phyloP scores from a whole-genome alignment of 2,113 vertebrate species.

The Channa maculata region DNA sequence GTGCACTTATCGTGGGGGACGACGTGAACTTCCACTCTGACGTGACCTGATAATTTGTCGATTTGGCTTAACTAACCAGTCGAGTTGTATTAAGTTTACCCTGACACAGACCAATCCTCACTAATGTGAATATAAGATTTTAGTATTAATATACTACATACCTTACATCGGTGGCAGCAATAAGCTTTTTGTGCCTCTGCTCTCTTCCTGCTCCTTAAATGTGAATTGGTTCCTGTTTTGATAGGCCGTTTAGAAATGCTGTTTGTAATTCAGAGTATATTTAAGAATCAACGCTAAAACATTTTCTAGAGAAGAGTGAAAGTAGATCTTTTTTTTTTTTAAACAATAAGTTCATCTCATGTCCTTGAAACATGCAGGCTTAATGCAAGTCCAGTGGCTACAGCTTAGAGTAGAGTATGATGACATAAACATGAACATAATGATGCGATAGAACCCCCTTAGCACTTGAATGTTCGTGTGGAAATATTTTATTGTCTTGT shows the following conservation, averaged over 20 bases:
- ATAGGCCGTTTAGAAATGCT: constrained; percentile 37
- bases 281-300: constrained; percentile 34
- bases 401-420: constrained; percentile 30
- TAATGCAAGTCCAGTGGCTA: constrained; percentile 32
- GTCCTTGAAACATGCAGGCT: constrained; percentile 24
- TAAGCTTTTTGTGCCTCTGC: constrained; percentile 70
- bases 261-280: constrained; percentile 49
- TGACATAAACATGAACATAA: constrained; percentile 17
- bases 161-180: constrained; percentile 62
- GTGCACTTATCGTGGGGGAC: not conserved
- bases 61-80: constrained; percentile 23
- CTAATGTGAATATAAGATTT: constrained; percentile 46
- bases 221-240: constrained; percentile 49
- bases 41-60: not conserved
- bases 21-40: not conserved
- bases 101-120: not conserved
- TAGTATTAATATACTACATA: constrained; percentile 43
- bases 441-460: constrained; percentile 65
- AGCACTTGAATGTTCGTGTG: constrained; percentile 71
- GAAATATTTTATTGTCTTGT: constrained; percentile 39
- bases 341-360: constrained; percentile 35
- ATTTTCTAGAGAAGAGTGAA: constrained; percentile 33
- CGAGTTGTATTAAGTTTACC: constrained; percentile 12
- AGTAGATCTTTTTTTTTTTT: not conserved
- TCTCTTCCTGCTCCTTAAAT: constrained; percentile 61